Percentiles rank a stretch among this genome's conserved stretches.
These are phyloP conservation scores for Drosophila guanche DNA, from an alignment of 1,140 invertebrate species.

Conservation along the genomic window DNA sequence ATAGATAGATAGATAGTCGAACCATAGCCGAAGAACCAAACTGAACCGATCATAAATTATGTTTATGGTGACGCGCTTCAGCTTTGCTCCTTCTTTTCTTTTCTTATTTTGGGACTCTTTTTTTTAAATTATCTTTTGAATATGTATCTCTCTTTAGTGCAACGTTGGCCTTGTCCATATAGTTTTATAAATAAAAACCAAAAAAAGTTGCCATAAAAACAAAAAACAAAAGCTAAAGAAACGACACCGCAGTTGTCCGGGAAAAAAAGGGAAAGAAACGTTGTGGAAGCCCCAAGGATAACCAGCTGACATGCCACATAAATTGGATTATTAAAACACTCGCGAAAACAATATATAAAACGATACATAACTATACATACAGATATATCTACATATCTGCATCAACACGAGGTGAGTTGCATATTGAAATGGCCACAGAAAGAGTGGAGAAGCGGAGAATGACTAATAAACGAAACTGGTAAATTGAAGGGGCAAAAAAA, in stretches of 20 bases:
- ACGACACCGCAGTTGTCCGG: constrained; percentile 45
- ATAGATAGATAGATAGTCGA: constrained; percentile 40
- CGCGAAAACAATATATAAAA: constrained; percentile 39
- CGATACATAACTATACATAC: constrained; percentile 40
- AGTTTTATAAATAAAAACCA: constrained; percentile 43
- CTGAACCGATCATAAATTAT: constrained; percentile 41
- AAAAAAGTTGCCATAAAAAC: constrained; percentile 74
- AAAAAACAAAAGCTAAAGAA: constrained; percentile 12
- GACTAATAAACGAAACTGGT: not conserved
- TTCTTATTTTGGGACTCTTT: constrained; percentile 3
- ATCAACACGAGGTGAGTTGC: constrained; percentile 64
- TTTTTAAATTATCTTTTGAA: constrained; percentile 27
- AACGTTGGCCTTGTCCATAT: constrained; percentile 64
- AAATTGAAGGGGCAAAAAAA: not conserved
- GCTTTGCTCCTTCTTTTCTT: constrained; percentile 4
- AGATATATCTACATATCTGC: constrained; percentile 40
- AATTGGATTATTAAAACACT: constrained; percentile 72
- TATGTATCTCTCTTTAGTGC: constrained; percentile 58
- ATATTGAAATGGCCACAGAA: constrained; percentile 22
- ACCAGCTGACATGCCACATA: constrained; percentile 81
- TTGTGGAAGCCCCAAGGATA: constrained; percentile 71
- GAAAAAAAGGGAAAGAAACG: constrained; percentile 37
- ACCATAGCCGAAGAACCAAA: not conserved
- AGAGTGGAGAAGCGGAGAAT: not conserved
- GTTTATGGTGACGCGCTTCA: constrained; percentile 47